These are phyloP conservation scores for Ovis aries DNA, from an alignment of 2,113 vertebrate genomes.

Conservation along the genomic window DNA sequence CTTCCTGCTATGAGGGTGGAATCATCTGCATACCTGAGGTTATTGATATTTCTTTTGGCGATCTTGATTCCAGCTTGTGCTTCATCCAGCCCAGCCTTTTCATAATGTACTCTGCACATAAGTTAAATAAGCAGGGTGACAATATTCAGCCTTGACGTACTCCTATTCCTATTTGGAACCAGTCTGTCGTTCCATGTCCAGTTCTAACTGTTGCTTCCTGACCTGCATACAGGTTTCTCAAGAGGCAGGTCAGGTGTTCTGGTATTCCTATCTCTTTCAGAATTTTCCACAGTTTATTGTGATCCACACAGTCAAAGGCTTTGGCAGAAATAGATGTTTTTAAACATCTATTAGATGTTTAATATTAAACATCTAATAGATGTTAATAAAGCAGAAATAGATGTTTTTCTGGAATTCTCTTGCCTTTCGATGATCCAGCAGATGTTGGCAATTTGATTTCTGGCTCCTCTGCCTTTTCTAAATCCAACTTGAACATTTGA, in stretches of 20 bases:
- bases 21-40: not conserved
- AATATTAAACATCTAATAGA: too few species aligned
- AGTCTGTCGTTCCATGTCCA: not conserved
- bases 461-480: not conserved
- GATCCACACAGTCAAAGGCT: not conserved
- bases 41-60: not conserved
- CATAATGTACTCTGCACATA: not conserved
- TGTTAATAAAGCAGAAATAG: not conserved
- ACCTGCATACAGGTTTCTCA: not conserved
- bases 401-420: not conserved
- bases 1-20: not conserved
- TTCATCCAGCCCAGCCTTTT: not conserved
- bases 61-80: not conserved
- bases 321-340: not conserved
- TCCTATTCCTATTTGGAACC: not conserved
- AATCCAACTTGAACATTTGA: not conserved
- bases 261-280: not conserved
- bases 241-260: not conserved
- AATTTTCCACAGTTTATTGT: not conserved
- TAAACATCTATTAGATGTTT: not conserved
- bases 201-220: not conserved
- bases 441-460: not conserved
- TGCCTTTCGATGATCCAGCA: fast-evolving
- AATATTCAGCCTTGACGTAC: not conserved
- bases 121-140: not conserved